Base-by-base conservation (phyloP, 2,888 invertebrate genomes). In the Halictus quadricinctus region DNA sequence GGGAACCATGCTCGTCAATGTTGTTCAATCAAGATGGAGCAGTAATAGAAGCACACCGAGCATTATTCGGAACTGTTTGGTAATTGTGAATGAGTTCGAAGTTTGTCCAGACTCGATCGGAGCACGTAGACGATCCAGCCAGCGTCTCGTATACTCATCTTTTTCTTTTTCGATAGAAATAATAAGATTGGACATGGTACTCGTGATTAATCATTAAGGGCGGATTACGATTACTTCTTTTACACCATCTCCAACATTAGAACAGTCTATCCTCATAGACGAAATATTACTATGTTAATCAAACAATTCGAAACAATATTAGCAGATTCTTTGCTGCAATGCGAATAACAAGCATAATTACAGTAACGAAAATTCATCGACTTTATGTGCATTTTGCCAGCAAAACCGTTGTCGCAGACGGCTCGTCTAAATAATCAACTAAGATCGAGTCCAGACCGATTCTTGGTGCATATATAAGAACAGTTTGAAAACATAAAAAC, bases 391-490 rank as follows among this genome's bases (percentile, higher is more conserved):
- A 36, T 43, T 43, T 70, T n/a, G 0, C 5, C 2, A 70, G 43
- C 13, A 13, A 70, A n/a, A n/a, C 13, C 70, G 43, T 70, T n/a
- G 43, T 13, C n/a, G 12, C 21, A n/a, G 29, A 70, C n/a, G 7
- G n/a, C n/a, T 70, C 70, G 70, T n/a, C 43, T 70, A n/a, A 43
- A 70, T n/a, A 43, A 3, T 70, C n/a, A 13, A 70, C 43, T 43
- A 70, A 5, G 2, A 70, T 70, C 70, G 43, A 70, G 43, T 70
- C 70, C n/a, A 21, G 70, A 70, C 13, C 0, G 15, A 69, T 46
- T 25, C 18, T 36, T 70, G 50, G n/a, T 7, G 69, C 60, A n/a
- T 25, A 46, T 41, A 60, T 50, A 75, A 80, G 29, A 82, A 82
- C 74, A 48, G 58, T 48, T 80, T 41, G 41, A 50, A 50, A 73